Conservation (phyloP, 2,888 invertebrate genomes). For the Stratiomys singularior region DNA sequence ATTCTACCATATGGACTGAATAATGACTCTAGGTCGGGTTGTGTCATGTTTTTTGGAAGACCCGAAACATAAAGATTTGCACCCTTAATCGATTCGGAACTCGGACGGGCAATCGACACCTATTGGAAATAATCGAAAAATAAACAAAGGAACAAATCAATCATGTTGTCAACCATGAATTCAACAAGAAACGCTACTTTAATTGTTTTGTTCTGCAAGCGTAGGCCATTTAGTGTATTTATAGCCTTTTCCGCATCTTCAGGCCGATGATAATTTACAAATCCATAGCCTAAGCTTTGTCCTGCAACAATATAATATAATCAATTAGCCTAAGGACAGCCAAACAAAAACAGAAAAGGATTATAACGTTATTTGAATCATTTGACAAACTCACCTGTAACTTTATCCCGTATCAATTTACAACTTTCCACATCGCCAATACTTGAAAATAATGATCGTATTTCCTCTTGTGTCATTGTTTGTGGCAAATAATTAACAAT, state of each 20-base stretch:
- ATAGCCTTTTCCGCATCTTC: slow-evolving; percentile 99
- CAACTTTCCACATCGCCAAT: slow-evolving; percentile 98
- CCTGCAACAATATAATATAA: slow-evolving; percentile 68
- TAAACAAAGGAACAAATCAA: no score
- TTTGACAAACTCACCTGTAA: slow-evolving; percentile 75
- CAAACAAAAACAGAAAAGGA: background rate
- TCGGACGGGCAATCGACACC: slow-evolving; percentile 88
- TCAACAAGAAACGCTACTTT: slow-evolving; percentile 83
- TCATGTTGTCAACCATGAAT: no score
- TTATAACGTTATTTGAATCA: background rate
- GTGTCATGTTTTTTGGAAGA: slow-evolving; percentile 88
- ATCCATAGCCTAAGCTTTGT: slow-evolving; percentile 99
- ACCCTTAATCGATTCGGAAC: slow-evolving; percentile 93
- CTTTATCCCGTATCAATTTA: slow-evolving; percentile 96
- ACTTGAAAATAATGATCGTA: slow-evolving; percentile 91
- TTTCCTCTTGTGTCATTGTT: slow-evolving; percentile 94
- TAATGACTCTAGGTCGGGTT: slow-evolving; percentile 83
- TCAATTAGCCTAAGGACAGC: background rate
- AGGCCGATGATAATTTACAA: slow-evolving; percentile 97
- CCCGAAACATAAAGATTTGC: slow-evolving; percentile 94
- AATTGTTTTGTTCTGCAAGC: slow-evolving; percentile 99
- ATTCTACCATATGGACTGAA: slow-evolving; percentile 85
- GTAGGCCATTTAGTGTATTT: slow-evolving; percentile 95
- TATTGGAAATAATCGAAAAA: slow-evolving; percentile 46
- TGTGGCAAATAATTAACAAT: slow-evolving; percentile 97